phyloP scores from a whole-genome alignment of 2,113 vertebrate species.

The Bufo gargarizans region DNA sequence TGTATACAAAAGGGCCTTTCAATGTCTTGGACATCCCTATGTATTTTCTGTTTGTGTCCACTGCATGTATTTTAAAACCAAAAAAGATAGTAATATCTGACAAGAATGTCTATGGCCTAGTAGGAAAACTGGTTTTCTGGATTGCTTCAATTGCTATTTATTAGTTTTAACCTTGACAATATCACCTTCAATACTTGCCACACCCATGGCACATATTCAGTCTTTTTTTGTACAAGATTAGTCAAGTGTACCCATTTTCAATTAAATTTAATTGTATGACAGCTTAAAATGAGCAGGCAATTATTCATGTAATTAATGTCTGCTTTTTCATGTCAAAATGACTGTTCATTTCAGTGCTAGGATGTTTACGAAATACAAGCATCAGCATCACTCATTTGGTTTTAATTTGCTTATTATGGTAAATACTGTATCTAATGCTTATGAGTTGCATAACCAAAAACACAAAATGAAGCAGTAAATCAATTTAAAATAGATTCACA shows the following conservation, averaged over 20 bases:
- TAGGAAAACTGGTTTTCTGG: background rate
- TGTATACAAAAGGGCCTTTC: too few relatives aligned
- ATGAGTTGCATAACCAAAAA: background rate
- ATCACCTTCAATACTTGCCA: constrained; percentile 61
- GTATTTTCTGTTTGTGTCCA: too few relatives aligned
- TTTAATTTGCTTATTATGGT: background rate
- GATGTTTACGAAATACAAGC: background rate
- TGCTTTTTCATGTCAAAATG: constrained; percentile 60
- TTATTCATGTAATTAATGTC: constrained; percentile 73
- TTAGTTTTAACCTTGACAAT: constrained; percentile 57
- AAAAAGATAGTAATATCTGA: background rate
- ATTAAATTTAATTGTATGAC: constrained; percentile 73
- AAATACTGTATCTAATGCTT: background rate
- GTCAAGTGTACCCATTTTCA: constrained; percentile 67
- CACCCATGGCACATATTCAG: constrained; percentile 60
- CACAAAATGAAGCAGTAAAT: too few relatives aligned
- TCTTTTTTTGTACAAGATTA: constrained; percentile 66
- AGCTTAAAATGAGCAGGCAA: constrained; percentile 68
- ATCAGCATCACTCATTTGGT: background rate
- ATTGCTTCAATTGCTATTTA: background rate
- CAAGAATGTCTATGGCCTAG: background rate
- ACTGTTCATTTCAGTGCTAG: constrained; percentile 56
- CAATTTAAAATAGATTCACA: too few relatives aligned
- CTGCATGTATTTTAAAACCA: too few relatives aligned
- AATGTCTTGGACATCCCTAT: too few relatives aligned